Conservation (phyloP, 2,888 invertebrate genomes). For the Phyllotreta striolata region DNA sequence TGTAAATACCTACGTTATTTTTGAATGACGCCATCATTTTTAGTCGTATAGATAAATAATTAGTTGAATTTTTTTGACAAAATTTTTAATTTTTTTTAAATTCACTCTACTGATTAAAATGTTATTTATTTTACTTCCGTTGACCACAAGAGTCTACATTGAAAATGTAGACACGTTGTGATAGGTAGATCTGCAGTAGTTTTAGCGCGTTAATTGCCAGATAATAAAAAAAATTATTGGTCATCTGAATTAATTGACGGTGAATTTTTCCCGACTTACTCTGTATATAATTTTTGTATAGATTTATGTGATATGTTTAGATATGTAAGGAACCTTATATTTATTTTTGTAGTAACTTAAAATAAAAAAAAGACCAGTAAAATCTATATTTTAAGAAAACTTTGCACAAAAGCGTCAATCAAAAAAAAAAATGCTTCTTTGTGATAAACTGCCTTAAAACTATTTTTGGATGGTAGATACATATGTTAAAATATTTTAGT, state of each 20-base stretch:
- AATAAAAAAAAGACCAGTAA: slow-evolving; percentile 23
- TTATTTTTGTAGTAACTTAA: slow-evolving; percentile 48
- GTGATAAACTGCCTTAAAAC: slow-evolving; percentile 47
- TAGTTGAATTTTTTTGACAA: neutral
- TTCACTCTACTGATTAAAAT: neutral
- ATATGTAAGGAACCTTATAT: slow-evolving; percentile 48
- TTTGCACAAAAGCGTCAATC: slow-evolving; percentile 36
- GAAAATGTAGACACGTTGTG: slow-evolving; percentile 7
- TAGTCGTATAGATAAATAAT: neutral
- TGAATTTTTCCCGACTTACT: slow-evolving; percentile 34
- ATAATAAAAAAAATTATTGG: slow-evolving; percentile 2
- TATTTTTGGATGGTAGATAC: slow-evolving; percentile 45
- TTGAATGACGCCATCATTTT: slow-evolving; percentile 6
- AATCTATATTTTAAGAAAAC: slow-evolving; percentile 25
- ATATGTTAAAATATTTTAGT: slow-evolving; percentile 16
- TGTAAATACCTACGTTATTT: neutral
- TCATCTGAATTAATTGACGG: slow-evolving; percentile 19
- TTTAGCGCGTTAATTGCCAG: neutral
- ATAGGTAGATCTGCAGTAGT: slow-evolving; percentile 13
- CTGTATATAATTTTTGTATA: slow-evolving; percentile 51
- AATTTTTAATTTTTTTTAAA: slow-evolving; percentile 6
- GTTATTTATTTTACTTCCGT: slow-evolving; percentile 3
- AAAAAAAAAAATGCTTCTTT: slow-evolving; percentile 40
- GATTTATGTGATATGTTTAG: slow-evolving; percentile 51
- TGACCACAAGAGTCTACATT: slow-evolving; percentile 16